A percentile compares a stretch with the other conserved stretches of the same genome.
Conservation (phyloP, 2,888 invertebrate species). For the Orthosia incerta region DNA sequence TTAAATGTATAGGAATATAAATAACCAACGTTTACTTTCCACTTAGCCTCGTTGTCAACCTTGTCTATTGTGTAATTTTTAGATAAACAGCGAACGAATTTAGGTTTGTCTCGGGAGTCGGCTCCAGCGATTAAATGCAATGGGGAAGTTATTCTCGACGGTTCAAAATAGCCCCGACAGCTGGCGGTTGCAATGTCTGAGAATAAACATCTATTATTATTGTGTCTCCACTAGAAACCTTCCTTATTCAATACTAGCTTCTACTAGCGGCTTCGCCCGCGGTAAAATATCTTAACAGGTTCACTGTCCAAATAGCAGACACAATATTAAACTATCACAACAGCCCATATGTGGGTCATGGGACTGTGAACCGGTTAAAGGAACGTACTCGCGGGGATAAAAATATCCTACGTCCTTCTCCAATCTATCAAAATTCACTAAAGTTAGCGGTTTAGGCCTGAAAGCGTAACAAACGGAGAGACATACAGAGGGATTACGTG, state of each 20-base stretch:
- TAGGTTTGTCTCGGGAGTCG: conserved; percentile 19
- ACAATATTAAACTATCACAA: too few relatives aligned
- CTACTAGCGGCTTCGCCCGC: too few relatives aligned
- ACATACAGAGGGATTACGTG: conserved; percentile 57
- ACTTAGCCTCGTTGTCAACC: conserved; percentile 7
- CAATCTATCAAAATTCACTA: too few relatives aligned
- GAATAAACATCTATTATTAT: conserved; percentile 51
- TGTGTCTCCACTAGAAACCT: conserved; percentile 13
- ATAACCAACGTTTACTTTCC: not conserved
- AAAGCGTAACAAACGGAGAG: too few relatives aligned
- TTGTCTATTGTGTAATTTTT: conserved; percentile 29
- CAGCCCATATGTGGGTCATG: too few relatives aligned
- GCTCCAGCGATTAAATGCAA: conserved; percentile 36
- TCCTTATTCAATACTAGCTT: conserved; percentile 7
- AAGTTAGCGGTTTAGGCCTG: too few relatives aligned
- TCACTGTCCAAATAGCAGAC: too few relatives aligned
- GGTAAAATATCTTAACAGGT: too few relatives aligned
- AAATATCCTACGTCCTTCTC: too few relatives aligned
- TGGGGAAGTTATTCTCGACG: conserved; percentile 45
- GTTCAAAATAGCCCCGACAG: conserved; percentile 53
- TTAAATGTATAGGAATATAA: not conserved
- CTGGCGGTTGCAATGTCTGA: conserved; percentile 27
- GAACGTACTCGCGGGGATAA: too few relatives aligned
- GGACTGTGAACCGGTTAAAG: too few relatives aligned
- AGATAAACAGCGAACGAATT: conserved; percentile 26